Percentiles rank a stretch among this genome's conserved stretches.
Conservation (phyloP, 2,797 vertebrate species). For the Eurystomus glaucurus region DNA sequence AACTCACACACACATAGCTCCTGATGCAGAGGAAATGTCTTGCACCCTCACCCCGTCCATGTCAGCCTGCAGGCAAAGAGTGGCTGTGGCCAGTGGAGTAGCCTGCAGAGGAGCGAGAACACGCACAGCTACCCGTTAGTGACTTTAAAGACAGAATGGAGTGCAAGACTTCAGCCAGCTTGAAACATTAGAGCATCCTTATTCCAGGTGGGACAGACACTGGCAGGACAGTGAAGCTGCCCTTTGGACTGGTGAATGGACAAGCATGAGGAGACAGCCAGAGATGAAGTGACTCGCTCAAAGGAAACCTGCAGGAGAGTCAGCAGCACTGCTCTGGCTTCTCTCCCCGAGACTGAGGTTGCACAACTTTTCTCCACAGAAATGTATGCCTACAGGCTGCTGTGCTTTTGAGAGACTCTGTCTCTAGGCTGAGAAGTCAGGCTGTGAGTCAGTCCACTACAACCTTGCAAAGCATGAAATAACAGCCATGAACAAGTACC, state of each 20-base stretch:
- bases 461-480: background rate
- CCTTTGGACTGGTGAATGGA: background rate
- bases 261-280: too few relatives aligned
- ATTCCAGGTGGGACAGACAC: background rate
- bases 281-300: background rate
- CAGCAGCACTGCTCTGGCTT: background rate
- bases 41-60: rapidly evolving
- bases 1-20: background rate
- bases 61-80: background rate
- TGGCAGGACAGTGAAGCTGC: background rate
- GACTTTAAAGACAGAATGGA: background rate
- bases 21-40: background rate
- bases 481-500: background rate
- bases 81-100: background rate
- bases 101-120: background rate
- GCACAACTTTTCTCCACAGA: background rate
- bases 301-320: background rate
- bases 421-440: background rate
- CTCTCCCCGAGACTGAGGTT: background rate
- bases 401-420: background rate
- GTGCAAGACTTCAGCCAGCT: background rate
- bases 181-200: background rate
- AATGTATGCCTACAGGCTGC: background rate
- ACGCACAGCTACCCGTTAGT: rapidly evolving
- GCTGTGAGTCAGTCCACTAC: background rate